Evolutionary conservation across 2,888 invertebrate species (phyloP).

Genomic region (Craniophora ligustri): DNA sequence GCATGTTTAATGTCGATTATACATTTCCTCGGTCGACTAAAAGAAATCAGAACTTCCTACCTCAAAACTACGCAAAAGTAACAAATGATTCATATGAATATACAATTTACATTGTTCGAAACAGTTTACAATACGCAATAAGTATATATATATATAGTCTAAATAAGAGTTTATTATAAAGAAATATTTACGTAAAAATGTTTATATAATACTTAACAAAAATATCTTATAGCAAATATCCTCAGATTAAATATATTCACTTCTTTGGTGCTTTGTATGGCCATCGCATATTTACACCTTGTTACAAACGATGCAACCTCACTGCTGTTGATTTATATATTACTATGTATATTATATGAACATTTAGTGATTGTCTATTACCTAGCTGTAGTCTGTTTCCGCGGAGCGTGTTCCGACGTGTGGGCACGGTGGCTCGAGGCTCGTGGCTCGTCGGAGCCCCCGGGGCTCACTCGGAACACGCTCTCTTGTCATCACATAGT

Average conservation of each 20-base stretch:
- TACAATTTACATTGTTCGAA: conserved; percentile 76
- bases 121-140: conserved; percentile 82
- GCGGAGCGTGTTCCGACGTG: conserved; percentile 29
- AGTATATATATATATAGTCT: conserved; percentile 80
- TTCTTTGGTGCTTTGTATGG: conserved; percentile 83
- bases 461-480: conserved; percentile 25
- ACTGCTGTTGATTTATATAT: conserved; percentile 70
- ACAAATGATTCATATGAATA: conserved; percentile 78
- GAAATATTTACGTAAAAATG: conserved; percentile 84
- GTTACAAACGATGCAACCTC: conserved; percentile 77
- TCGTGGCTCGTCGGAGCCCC: too few relatives aligned
- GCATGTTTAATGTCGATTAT: conserved; percentile 57
- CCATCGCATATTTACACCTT: conserved; percentile 82
- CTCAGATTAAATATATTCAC: conserved; percentile 75
- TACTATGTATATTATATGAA: conserved; percentile 67
- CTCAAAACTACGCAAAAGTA: conserved; percentile 84
- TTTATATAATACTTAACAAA: conserved; percentile 75
- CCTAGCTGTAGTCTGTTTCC: conserved; percentile 69
- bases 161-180: conserved; percentile 86
- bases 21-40: conserved; percentile 52
- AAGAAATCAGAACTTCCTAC: conserved; percentile 82
- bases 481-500: conserved; percentile 59
- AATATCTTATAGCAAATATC: conserved; percentile 75
- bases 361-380: conserved; percentile 59
- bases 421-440: too few relatives aligned